Conservation (phyloP, 2,888 invertebrate genomes). For the Diarsia rubi region DNA sequence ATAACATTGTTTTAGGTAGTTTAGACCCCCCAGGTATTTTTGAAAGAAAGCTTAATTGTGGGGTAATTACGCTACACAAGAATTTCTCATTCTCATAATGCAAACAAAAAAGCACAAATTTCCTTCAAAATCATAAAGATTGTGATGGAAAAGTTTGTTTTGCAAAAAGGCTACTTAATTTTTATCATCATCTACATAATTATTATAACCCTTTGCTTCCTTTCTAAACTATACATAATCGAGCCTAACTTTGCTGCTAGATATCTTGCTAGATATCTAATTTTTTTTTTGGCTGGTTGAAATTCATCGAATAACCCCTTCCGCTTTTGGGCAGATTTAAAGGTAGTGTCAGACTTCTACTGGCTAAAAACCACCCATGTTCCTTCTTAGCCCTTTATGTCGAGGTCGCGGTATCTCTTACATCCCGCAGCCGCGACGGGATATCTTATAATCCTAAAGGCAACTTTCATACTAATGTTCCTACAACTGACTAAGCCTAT, state of each 20-base stretch:
- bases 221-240: too few species aligned
- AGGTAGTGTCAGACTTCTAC: too few species aligned
- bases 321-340: too few species aligned
- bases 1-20: too few species aligned
- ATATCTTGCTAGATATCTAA: too few species aligned
- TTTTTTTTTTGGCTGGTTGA: too few species aligned
- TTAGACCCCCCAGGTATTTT: not conserved
- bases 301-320: too few species aligned
- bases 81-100: not conserved
- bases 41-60: not conserved
- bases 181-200: not conserved
- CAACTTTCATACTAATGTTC: slow-evolving; percentile 2
- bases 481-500: slow-evolving; percentile 15
- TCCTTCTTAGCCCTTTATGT: too few species aligned
- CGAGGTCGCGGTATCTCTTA: too few species aligned
- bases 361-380: too few species aligned
- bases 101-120: not conserved
- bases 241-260: too few species aligned
- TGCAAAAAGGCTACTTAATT: not conserved
- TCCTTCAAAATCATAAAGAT: not conserved
- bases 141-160: not conserved
- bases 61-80: not conserved
- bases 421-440: too few species aligned
- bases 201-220: not conserved
- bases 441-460: not conserved